These are phyloP conservation scores for Pachyuromys duprasi DNA, from an alignment of 2,797 vertebrate genomes.

Conservation along the genomic window DNA sequence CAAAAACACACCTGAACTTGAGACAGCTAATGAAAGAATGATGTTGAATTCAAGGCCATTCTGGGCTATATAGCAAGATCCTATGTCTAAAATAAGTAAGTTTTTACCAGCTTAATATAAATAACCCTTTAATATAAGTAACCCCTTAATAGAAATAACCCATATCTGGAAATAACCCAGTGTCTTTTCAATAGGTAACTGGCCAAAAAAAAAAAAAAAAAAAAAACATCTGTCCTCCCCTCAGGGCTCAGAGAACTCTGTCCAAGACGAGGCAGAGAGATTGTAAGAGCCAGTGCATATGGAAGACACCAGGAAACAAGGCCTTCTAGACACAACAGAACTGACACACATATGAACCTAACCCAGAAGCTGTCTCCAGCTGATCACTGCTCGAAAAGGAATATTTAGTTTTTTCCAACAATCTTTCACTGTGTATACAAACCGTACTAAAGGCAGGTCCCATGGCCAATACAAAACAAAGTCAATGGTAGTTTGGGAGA, in stretches of 20 bases:
- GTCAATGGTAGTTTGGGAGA: too few relatives aligned
- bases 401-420: background rate
- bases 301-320: background rate
- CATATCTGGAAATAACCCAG: background rate
- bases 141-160: conserved; percentile 1
- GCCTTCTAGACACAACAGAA: background rate
- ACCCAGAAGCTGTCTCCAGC: background rate
- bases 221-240: background rate
- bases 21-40: background rate
- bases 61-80: background rate
- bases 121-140: too few relatives aligned
- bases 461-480: background rate
- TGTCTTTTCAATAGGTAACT: background rate
- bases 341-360: too few relatives aligned
- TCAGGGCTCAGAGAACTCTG: background rate
- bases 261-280: background rate
- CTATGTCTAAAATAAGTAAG: background rate
- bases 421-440: background rate
- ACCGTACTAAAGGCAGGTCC: background rate
- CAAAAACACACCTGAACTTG: background rate
- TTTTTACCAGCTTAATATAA: conserved; percentile 13
- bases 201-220: background rate
- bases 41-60: background rate
- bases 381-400: background rate
- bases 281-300: background rate